Conservation (phyloP, 2,797 vertebrate species). For the Pangasius krempfi region DNA sequence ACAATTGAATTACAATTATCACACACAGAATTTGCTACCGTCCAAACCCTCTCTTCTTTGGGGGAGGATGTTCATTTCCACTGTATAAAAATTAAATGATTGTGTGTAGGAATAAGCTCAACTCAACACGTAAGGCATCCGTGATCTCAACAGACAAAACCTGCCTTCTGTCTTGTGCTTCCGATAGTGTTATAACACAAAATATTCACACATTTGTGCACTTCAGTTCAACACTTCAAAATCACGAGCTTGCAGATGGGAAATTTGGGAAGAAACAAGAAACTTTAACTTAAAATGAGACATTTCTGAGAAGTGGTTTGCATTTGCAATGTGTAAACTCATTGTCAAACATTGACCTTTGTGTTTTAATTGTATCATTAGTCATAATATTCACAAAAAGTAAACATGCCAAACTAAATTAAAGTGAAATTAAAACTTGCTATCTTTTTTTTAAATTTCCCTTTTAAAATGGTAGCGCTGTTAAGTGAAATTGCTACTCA, state of each 20-base stretch:
- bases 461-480: neutral
- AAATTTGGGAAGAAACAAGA: neutral
- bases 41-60: neutral
- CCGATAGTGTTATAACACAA: neutral
- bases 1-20: neutral
- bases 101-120: neutral
- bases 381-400: neutral
- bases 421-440: neutral
- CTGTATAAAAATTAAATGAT: neutral
- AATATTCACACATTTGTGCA: neutral
- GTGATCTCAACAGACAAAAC: neutral
- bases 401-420: neutral
- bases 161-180: neutral
- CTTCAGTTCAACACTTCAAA: neutral
- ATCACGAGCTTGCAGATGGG: neutral
- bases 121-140: neutral
- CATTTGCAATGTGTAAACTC: neutral
- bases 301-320: neutral
- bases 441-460: neutral
- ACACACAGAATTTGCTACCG: neutral
- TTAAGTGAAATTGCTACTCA: conserved; percentile 63
- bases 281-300: neutral
- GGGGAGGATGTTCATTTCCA: neutral
- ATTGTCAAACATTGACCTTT: neutral
- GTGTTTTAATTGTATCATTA: neutral